phyloP scores from a whole-genome alignment of 2,888 invertebrate species.

The Polymixis flavicincta region DNA sequence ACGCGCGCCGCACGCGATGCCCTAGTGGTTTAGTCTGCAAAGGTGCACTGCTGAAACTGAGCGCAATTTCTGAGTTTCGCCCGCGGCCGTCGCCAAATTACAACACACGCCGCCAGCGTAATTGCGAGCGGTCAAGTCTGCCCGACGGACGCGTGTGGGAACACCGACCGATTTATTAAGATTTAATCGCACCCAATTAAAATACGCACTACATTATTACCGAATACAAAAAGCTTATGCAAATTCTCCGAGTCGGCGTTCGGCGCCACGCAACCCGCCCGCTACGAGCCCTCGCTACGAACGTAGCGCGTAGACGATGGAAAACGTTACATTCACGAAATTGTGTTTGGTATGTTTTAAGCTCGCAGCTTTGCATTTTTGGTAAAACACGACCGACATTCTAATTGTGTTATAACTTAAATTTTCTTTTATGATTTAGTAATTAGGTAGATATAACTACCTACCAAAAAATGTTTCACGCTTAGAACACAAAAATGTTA shows the following conservation, averaged over 20 bases:
- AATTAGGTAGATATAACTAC: neutral
- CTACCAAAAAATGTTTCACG: neutral
- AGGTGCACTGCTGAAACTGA: conserved; percentile 79
- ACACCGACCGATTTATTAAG: conserved; percentile 88
- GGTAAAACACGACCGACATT: conserved; percentile 1
- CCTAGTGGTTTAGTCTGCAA: conserved; percentile 68
- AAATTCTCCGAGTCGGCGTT: conserved; percentile 72
- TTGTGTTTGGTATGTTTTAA: conserved; percentile 8
- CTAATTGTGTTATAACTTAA: neutral
- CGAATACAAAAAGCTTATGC: conserved; percentile 83
- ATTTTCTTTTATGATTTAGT: neutral
- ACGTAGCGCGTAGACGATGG: conserved; percentile 71
- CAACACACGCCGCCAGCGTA: conserved; percentile 84
- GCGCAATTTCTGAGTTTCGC: conserved; percentile 84
- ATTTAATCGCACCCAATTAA: conserved; percentile 89
- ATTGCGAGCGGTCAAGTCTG: conserved; percentile 79
- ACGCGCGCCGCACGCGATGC: conserved; percentile 83
- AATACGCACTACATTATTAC: conserved; percentile 86
- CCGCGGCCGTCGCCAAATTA: conserved; percentile 85
- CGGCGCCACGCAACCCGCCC: conserved; percentile 72
- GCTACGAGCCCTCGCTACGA: conserved; percentile 75
- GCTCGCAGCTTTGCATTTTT: conserved; percentile 12
- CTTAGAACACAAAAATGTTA: conserved; percentile 3
- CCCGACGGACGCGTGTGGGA: conserved; percentile 82
- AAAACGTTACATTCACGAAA: conserved; percentile 28